These are phyloP conservation scores for Chesias legatella DNA, from an alignment of 2,888 invertebrate genomes.

Conservation along the genomic window DNA sequence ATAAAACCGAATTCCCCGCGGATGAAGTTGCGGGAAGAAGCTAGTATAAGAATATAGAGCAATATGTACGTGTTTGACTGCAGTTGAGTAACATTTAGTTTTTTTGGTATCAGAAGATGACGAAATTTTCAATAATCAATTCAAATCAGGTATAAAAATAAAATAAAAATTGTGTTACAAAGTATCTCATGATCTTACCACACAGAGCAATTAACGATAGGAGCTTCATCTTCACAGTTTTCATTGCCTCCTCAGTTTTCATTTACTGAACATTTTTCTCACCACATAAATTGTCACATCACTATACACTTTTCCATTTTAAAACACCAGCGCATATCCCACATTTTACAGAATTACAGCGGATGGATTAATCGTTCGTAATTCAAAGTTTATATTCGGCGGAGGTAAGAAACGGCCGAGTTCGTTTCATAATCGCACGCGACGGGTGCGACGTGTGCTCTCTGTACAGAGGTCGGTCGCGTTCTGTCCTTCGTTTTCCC, in stretches of 20 bases:
- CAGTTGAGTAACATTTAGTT: no score
- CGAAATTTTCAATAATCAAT: no score
- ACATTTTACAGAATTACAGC: conserved; percentile 20
- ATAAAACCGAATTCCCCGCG: no score
- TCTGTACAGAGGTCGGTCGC: conserved; percentile 44
- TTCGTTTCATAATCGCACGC: conserved; percentile 55
- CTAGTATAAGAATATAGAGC: no score
- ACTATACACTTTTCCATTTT: conserved; percentile 27
- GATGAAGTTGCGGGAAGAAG: no score
- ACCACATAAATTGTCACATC: conserved; percentile 47
- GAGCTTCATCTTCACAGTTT: conserved; percentile 61
- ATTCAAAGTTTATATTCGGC: conserved; percentile 34
- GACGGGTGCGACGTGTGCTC: conserved; percentile 42
- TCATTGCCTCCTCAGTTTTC: conserved; percentile 33
- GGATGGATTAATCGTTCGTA: conserved; percentile 4
- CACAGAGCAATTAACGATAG: conserved; percentile 59
- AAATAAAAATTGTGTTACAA: not conserved
- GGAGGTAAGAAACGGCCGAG: conserved; percentile 54
- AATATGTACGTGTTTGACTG: no score
- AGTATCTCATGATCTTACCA: conserved; percentile 57
- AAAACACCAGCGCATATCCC: conserved; percentile 28
- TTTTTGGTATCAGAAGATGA: no score
- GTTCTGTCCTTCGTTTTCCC: conserved; percentile 73
- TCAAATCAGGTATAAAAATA: not conserved
- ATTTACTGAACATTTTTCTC: conserved; percentile 36